Percentiles rank a stretch among this genome's conserved stretches.
phyloP scores from a whole-genome alignment of 2,113 vertebrate species.

The Malaclemys terrapin region DNA sequence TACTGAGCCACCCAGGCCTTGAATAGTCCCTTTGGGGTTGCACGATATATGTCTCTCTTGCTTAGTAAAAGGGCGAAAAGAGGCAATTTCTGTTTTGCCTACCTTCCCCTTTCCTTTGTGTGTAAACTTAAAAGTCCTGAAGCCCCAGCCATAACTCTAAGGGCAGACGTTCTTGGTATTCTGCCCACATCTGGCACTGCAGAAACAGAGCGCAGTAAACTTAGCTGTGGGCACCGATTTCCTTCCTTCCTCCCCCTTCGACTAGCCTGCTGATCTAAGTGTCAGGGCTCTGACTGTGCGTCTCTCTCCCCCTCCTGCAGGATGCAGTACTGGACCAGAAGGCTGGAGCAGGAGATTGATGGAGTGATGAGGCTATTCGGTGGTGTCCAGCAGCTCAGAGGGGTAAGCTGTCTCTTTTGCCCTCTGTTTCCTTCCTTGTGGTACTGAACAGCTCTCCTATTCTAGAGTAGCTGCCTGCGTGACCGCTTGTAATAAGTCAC shows the following conservation, averaged over 20 bases:
- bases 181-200: neutral
- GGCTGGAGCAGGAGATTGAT: slow-evolving; percentile 97
- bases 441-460: slow-evolving; percentile 19
- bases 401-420: slow-evolving; percentile 83
- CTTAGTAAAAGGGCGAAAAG: neutral
- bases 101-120: neutral
- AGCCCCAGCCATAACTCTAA: neutral
- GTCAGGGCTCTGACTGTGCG: slow-evolving; percentile 63
- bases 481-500: neutral
- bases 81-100: neutral
- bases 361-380: slow-evolving; percentile 97
- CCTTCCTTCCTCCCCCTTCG: slow-evolving; percentile 42
- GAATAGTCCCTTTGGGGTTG: slow-evolving; percentile 6
- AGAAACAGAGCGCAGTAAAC: neutral
- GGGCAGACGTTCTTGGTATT: neutral
- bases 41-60: neutral
- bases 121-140: slow-evolving; percentile 14
- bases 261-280: slow-evolving; percentile 63
- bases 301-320: slow-evolving; percentile 78
- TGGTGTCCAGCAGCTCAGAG: slow-evolving; percentile 93
- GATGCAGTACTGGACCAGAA: slow-evolving; percentile 98
- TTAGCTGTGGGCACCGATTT: neutral
- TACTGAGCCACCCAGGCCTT: neutral
- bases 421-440: slow-evolving; percentile 30
- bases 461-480: slow-evolving; percentile 13